A percentile compares a stretch with the other conserved stretches of the same genome.
Conservation (phyloP, 2,797 vertebrate species). For the Atherinosoma microstoma region DNA sequence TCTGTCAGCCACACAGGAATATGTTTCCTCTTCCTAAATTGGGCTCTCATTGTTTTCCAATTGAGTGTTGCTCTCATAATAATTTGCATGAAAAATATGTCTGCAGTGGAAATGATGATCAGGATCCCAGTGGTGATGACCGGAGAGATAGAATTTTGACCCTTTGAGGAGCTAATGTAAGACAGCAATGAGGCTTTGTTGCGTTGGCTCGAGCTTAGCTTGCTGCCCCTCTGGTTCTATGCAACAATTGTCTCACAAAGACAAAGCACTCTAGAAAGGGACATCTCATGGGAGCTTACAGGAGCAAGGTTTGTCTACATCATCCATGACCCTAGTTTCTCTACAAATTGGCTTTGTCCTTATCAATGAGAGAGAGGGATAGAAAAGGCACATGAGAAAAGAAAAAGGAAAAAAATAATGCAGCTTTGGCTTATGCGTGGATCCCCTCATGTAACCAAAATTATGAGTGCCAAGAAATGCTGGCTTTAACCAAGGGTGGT, state of each 20-base stretch:
- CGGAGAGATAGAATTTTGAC: conserved; percentile 75
- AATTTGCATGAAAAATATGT: conserved; percentile 81
- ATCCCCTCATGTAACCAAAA: conserved; percentile 27
- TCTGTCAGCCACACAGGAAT: conserved; percentile 71
- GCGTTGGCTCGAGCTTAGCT: conserved; percentile 49
- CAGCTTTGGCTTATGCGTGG: conserved; percentile 46
- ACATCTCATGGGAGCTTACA: conserved; percentile 71
- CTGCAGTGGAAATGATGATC: conserved; percentile 76
- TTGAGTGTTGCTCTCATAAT: conserved; percentile 51
- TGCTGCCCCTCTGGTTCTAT: conserved; percentile 60
- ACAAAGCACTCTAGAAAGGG: conserved; percentile 80
- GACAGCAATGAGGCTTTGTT: conserved; percentile 79
- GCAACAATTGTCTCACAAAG: conserved; percentile 82
- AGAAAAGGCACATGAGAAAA: conserved; percentile 38
- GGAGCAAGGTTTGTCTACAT: conserved; percentile 79
- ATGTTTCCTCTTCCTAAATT: conserved; percentile 62
- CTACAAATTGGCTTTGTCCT: conserved; percentile 86
- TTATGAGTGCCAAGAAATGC: conserved; percentile 48
- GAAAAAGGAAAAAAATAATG: conserved; percentile 46
- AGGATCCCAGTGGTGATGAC: conserved; percentile 77
- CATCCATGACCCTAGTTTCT: conserved; percentile 79
- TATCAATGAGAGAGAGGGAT: conserved; percentile 73
- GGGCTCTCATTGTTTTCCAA: conserved; percentile 71
- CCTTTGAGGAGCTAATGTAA: conserved; percentile 77
- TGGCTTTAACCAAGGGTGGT: conserved; percentile 44